phyloP scores from a whole-genome alignment of 1,140 invertebrate genomes.

The Leptinotarsa texana region DNA sequence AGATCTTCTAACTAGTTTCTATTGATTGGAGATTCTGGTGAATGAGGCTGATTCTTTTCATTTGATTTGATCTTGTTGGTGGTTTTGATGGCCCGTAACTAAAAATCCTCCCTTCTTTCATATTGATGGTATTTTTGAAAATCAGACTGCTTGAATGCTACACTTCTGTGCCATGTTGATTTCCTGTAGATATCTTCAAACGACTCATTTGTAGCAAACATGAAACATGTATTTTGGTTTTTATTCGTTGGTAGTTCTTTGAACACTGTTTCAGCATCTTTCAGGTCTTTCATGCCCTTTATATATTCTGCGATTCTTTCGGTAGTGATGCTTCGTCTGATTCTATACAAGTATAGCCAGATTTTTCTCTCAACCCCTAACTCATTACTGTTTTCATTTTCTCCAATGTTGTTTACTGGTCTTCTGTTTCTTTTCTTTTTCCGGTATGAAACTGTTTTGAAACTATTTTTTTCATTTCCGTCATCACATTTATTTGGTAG shows the following conservation, averaged over 20 bases:
- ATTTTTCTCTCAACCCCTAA: background rate
- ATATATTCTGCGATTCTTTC: background rate
- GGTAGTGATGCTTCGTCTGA: background rate
- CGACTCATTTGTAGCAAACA: background rate
- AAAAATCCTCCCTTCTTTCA: background rate
- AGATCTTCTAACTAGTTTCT: conserved; percentile 10
- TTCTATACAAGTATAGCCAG: background rate
- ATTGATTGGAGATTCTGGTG: conserved; percentile 19
- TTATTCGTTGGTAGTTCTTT: background rate
- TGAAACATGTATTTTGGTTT: conserved; percentile 12
- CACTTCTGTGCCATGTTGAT: background rate
- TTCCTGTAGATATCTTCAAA: background rate
- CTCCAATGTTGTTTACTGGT: background rate
- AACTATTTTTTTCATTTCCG: background rate
- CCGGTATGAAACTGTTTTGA: background rate
- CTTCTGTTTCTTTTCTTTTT: background rate
- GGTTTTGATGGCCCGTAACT: background rate
- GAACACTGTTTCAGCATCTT: background rate
- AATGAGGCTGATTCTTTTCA: background rate
- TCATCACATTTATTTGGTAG: no score
- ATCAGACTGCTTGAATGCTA: no score
- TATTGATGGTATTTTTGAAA: background rate
- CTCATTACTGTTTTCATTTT: background rate
- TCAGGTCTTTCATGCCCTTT: background rate
- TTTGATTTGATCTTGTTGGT: background rate